Conservation (phyloP, 2,888 invertebrate species). For the Ornithoptera priamus region DNA sequence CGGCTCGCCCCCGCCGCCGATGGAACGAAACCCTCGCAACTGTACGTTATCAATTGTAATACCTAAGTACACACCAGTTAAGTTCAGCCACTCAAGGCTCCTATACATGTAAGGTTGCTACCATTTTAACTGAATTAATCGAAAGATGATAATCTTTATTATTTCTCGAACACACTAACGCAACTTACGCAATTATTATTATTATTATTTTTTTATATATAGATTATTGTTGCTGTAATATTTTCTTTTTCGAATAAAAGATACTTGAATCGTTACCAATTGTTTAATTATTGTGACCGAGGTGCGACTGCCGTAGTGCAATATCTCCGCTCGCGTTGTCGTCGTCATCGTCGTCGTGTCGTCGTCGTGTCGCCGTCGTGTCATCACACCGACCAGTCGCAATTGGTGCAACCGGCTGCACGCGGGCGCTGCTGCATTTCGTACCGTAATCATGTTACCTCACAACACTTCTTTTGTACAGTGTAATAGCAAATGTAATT, state of each 20-base stretch:
- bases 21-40: conserved; percentile 61
- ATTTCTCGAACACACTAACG: conserved; percentile 21
- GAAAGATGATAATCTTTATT: conserved; percentile 16
- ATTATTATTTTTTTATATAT: background rate
- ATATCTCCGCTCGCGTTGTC: conserved; percentile 42
- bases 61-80: conserved; percentile 47
- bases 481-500: conserved; percentile 44
- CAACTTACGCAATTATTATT: conserved; percentile 31
- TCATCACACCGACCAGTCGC: too few relatives aligned
- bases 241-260: conserved; percentile 26
- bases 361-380: too few relatives aligned
- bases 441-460: conserved; percentile 63
- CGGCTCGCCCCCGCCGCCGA: conserved; percentile 37
- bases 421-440: background rate
- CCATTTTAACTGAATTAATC: conserved; percentile 59
- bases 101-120: conserved; percentile 53
- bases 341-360: too few relatives aligned
- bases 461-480: conserved; percentile 69
- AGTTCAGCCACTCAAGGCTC: conserved; percentile 49
- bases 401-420: conserved; percentile 47
- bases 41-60: conserved; percentile 48
- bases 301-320: conserved; percentile 42
- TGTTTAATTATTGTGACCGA: conserved; percentile 27
- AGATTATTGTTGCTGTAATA: conserved; percentile 28
- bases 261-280: conserved; percentile 31